Conservation (phyloP, 2,797 vertebrate species). For the Rhinoraja longicauda region DNA sequence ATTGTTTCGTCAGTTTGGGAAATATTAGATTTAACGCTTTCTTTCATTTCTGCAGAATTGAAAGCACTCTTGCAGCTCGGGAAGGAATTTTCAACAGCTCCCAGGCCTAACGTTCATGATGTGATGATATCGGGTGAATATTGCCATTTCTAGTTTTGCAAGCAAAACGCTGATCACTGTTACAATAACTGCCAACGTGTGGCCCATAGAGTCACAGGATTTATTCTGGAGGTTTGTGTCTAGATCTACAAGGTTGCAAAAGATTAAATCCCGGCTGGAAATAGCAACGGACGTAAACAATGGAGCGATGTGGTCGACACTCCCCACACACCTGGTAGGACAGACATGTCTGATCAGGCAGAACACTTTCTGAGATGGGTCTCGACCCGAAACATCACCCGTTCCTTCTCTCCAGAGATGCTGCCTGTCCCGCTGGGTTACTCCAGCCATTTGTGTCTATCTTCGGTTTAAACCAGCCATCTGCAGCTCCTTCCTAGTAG, state of each 20-base stretch:
- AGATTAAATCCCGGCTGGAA: slow-evolving; percentile 26
- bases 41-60: background rate
- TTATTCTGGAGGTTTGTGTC: background rate
- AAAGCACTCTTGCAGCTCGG: background rate
- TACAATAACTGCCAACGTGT: no score
- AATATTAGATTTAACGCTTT: background rate
- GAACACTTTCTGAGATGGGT: background rate
- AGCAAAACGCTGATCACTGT: background rate
- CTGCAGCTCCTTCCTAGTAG: no score
- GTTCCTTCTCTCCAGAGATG: no score
- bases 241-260: background rate
- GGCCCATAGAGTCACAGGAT: background rate
- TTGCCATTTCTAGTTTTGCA: background rate
- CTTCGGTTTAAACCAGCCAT: no score
- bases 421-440: no score
- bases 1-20: background rate
- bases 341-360: slow-evolving; percentile 62
- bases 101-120: background rate
- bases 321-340: slow-evolving; percentile 67
- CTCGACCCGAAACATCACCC: no score
- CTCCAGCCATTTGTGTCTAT: no score
- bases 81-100: background rate
- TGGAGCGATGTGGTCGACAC: slow-evolving; percentile 57
- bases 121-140: background rate
- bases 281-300: slow-evolving; percentile 1